These are phyloP conservation scores for Rhopalosiphum maidis DNA, from an alignment of 1,140 invertebrate genomes.

Conservation along the genomic window DNA sequence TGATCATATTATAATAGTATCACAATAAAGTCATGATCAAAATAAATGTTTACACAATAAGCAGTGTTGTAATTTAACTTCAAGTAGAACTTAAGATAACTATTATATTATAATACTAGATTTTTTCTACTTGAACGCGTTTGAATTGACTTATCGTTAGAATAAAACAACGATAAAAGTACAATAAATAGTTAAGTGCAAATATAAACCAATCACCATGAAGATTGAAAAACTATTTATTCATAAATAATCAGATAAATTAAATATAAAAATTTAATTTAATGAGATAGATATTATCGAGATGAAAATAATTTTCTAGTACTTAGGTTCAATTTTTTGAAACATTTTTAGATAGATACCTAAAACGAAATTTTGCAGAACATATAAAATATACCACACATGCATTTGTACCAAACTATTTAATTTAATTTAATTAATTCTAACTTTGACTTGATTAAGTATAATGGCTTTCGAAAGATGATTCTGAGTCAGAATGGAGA, in stretches of 20 bases:
- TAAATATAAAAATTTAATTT: background rate
- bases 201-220: background rate
- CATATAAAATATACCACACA: background rate
- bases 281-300: background rate
- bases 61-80: background rate
- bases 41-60: background rate
- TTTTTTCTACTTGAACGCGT: background rate
- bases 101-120: background rate
- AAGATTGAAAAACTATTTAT: background rate
- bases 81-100: constrained; percentile 21
- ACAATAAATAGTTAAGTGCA: background rate
- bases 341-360: background rate
- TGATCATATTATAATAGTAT: background rate
- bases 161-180: background rate
- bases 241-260: background rate
- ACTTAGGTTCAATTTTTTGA: background rate
- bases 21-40: background rate
- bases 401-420: background rate
- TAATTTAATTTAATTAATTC: background rate
- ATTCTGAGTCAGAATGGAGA: background rate
- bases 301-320: background rate
- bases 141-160: background rate
- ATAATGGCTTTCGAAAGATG: background rate
- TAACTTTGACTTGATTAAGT: background rate
- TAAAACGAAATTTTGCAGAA: background rate